Conservation (phyloP, 2,888 invertebrate species). For the Eumerus sabulonum region DNA sequence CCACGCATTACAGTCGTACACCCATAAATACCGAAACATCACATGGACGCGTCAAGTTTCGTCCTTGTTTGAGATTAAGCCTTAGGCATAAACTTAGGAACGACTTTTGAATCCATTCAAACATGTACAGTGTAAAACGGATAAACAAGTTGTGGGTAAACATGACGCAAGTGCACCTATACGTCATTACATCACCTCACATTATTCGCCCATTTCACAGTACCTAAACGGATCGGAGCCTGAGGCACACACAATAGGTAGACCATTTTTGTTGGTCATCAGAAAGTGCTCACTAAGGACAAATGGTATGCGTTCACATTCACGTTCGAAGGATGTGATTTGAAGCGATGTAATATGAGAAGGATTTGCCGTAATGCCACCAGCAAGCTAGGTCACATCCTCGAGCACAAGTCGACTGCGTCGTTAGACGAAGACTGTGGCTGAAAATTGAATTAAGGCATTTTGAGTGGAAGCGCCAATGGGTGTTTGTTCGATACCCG, state of each 20-base stretch:
- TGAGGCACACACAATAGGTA: no score
- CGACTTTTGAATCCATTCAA: no score
- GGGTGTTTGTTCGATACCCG: not conserved
- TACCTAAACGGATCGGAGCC: no score
- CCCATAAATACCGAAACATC: no score
- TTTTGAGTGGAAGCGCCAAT: not conserved
- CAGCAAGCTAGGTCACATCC: not conserved
- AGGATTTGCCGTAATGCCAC: conserved; percentile 24
- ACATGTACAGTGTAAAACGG: no score
- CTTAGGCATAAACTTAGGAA: no score
- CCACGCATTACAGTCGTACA: no score
- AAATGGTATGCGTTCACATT: conserved; percentile 3
- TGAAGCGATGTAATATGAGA: conserved; percentile 19
- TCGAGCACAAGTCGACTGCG: conserved; percentile 13
- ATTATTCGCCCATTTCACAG: not conserved
- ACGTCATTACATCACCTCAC: no score
- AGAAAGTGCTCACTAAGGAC: conserved; percentile 25
- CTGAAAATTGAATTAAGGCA: conserved; percentile 29
- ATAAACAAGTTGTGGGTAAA: no score
- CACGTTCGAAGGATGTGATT: conserved; percentile 17
- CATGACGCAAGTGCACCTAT: no score
- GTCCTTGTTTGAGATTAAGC: no score
- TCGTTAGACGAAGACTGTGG: conserved; percentile 5
- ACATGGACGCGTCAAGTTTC: no score
- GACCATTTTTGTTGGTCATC: conserved; percentile 9